phyloP scores from a whole-genome alignment of 1,140 invertebrate species.

The Hyles euphorbiae region DNA sequence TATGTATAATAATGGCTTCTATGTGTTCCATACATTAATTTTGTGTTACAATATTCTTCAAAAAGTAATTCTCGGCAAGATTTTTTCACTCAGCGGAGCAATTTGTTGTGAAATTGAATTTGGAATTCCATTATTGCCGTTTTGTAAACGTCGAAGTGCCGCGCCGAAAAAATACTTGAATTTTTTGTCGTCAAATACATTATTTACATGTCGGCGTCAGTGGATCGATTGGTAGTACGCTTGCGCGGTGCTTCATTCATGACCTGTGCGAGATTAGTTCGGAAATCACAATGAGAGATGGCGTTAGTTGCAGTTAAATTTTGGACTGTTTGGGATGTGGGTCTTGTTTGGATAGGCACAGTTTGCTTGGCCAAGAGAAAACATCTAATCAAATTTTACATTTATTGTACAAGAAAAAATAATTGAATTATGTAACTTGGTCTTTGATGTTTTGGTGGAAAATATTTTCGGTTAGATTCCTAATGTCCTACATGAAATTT shows the following conservation, averaged over 20 bases:
- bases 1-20: too few relatives aligned
- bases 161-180: slow-evolving; percentile 16
- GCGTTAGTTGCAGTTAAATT: slow-evolving; percentile 29
- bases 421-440: neutral
- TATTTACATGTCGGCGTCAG: slow-evolving; percentile 42
- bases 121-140: slow-evolving; percentile 10
- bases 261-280: slow-evolving; percentile 20
- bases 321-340: slow-evolving; percentile 1
- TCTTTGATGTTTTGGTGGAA: slow-evolving; percentile 3
- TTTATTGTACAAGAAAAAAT: slow-evolving; percentile 5
- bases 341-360: slow-evolving; percentile 1
- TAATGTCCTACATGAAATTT: neutral
- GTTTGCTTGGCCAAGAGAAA: slow-evolving; percentile 4
- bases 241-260: slow-evolving; percentile 49
- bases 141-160: slow-evolving; percentile 1
- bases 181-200: slow-evolving; percentile 40
- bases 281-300: slow-evolving; percentile 34
- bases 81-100: neutral
- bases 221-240: slow-evolving; percentile 58
- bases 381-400: neutral
- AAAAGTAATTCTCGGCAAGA: neutral
- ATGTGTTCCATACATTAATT: neutral
- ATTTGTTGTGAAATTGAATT: slow-evolving; percentile 10
- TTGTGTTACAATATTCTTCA: neutral
- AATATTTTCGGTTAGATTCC: neutral